These are phyloP conservation scores for Galleria mellonella DNA, from an alignment of 1,140 invertebrate genomes.

Conservation along the genomic window DNA sequence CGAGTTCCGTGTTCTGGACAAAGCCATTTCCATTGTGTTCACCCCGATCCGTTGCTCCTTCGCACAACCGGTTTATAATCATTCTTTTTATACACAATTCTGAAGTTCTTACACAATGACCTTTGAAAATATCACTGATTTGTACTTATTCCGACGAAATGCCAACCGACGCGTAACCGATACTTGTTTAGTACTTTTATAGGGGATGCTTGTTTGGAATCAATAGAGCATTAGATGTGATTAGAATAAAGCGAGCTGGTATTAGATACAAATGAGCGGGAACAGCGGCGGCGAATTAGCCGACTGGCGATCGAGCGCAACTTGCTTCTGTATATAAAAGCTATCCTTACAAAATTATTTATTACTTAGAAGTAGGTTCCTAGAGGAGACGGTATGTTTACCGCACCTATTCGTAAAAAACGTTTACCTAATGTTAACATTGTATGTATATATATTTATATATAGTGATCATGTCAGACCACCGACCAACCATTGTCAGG, in stretches of 20 bases:
- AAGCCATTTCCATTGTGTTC: slow-evolving; percentile 38
- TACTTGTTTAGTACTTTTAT: slow-evolving; percentile 26
- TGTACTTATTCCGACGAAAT: not conserved
- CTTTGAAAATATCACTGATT: slow-evolving; percentile 1
- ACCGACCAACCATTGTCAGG: not conserved
- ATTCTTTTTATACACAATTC: slow-evolving; percentile 39
- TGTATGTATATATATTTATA: slow-evolving; percentile 48
- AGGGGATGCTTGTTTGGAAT: slow-evolving; percentile 48
- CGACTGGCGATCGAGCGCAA: slow-evolving; percentile 22
- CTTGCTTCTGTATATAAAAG: slow-evolving; percentile 67
- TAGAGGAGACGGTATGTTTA: slow-evolving; percentile 15
- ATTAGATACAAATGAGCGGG: slow-evolving; percentile 17
- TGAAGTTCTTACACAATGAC: slow-evolving; percentile 20
- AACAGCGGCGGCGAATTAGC: slow-evolving; percentile 15
- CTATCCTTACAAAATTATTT: slow-evolving; percentile 61
- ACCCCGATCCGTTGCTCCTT: slow-evolving; percentile 38
- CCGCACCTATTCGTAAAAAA: slow-evolving; percentile 24
- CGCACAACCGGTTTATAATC: slow-evolving; percentile 41
- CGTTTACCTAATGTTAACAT: slow-evolving; percentile 31
- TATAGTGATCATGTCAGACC: slow-evolving; percentile 4
- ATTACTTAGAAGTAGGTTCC: slow-evolving; percentile 40
- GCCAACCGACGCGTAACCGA: slow-evolving; percentile 17
- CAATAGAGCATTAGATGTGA: slow-evolving; percentile 29
- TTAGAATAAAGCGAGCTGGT: slow-evolving; percentile 26
- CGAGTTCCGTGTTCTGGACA: slow-evolving; percentile 33